Base-by-base conservation (phyloP, 2,797 vertebrate species). In the Acrocephalus scirpaceus region DNA sequence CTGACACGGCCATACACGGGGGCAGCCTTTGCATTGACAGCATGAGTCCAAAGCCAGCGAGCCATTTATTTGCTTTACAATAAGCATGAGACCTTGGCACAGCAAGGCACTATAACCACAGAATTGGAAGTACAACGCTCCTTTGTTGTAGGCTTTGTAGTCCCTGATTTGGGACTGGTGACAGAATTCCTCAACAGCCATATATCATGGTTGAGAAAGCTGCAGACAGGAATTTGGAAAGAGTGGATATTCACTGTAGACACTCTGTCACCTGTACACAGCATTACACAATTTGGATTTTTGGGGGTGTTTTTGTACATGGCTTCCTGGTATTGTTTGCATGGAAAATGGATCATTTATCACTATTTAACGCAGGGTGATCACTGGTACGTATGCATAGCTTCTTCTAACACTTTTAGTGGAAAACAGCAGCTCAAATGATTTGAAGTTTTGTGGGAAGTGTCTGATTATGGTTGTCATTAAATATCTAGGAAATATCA, bases 1-100 rank as follows among this genome's bases (percentile, higher is more conserved):
- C 7, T 34, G 44, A 2, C 22, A 10, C 0, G 2, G n/a, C 44
- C 47, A 17, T 7, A 61, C 9, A 5, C 0, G 0, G 12, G 16
- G 10, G 18, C 30, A 67, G 25, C 23, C 50, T 48, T 74, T 30
- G 10, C 4, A 3, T 2, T 25, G 20, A 38, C 7, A 54, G 18
- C 10, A 7, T 2, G n/a, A 51, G 13, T 12, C 27, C 51, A 80
- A 65, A 47, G 9, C 25, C 36, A 11, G 27, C 1, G 9, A 54
- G 5, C 1, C 11, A 48, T 42, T 50, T 64, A 44, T 62, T 56
- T 36, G 34, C 40, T 51, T n/a, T 61, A 18, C 9, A 40, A 4
- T 17, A 34, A 65, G 3, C 13, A 15, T 10, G 36, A 62, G 7
- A 21, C 15, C 36, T 48, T 25, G 56, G 19, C 40, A 44, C 13